These are phyloP conservation scores for Globodera ellingtonae DNA, from an alignment of 1,140 invertebrate genomes.

Conservation along the genomic window DNA sequence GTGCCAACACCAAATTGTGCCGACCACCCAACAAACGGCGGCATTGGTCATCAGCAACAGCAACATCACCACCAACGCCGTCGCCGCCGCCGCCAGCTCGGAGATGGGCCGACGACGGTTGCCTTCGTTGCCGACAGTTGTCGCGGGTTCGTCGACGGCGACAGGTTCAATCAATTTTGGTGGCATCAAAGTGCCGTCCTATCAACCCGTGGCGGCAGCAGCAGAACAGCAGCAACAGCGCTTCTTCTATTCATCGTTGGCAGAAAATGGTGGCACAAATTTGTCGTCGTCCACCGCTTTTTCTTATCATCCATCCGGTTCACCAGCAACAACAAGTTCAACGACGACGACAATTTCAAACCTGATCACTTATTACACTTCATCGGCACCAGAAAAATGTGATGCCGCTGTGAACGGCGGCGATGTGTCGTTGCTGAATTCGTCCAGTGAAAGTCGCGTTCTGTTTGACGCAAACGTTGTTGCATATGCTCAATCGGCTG, in stretches of 20 bases:
- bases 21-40: neutral
- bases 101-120: conserved; percentile 64
- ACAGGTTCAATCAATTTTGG: neutral
- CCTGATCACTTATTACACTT: conserved; percentile 50
- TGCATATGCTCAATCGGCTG: neutral
- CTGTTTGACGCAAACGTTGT: neutral
- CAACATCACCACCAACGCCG: neutral
- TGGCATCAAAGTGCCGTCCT: neutral
- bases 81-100: neutral
- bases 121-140: conserved; percentile 54
- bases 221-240: neutral
- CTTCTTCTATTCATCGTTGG: neutral
- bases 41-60: neutral
- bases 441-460: conserved; percentile 15
- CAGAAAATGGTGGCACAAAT: neutral
- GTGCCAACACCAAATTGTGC: conserved; percentile 9
- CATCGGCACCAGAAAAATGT: conserved; percentile 41
- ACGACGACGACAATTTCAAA: conserved; percentile 36
- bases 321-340: conserved; percentile 1
- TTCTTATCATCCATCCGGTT: conserved; percentile 10
- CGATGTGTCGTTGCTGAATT: conserved; percentile 20
- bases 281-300: neutral
- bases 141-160: neutral
- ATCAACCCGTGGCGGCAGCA: neutral
- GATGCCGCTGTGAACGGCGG: conserved; percentile 21